Evolutionary conservation across 2,888 invertebrate species (phyloP).

Genomic region (Horisme vitalbata): DNA sequence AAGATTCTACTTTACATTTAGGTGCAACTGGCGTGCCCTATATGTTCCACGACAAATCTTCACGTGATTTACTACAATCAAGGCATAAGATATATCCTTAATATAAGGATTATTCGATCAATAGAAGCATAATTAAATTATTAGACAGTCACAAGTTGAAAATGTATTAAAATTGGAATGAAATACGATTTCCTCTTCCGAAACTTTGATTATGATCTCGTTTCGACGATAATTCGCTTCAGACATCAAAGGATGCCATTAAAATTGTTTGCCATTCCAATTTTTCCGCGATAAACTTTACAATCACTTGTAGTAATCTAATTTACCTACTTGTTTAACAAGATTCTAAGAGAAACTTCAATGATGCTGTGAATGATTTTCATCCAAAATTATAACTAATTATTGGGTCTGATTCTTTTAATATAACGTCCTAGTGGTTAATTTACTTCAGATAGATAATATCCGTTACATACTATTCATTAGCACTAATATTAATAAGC

Average conservation of each 20-base stretch:
- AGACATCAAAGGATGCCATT: conserved; percentile 43
- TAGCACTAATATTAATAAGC: no score
- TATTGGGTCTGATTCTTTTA: no score
- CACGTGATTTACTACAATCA: conserved; percentile 22
- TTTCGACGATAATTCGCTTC: conserved; percentile 52
- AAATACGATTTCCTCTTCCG: conserved; percentile 37
- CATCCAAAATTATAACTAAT: no score
- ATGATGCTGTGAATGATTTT: no score
- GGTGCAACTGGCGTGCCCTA: conserved; percentile 28
- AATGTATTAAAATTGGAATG: conserved; percentile 8
- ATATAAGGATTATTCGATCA: no score
- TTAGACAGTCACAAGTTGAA: no score
- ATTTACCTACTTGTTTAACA: conserved; percentile 26
- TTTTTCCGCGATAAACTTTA: conserved; percentile 25
- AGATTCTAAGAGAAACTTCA: conserved; percentile 14
- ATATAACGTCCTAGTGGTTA: no score
- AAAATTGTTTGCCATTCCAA: conserved; percentile 28
- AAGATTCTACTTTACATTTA: conserved; percentile 56
- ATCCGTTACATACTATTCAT: no score
- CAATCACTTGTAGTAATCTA: conserved; percentile 27
- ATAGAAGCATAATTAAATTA: no score
- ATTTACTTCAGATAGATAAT: no score
- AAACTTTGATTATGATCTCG: conserved; percentile 63
- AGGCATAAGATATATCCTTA: no score
- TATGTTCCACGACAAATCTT: conserved; percentile 40